phyloP scores from a whole-genome alignment of 1,140 invertebrate genomes.

The Eufriesea mexicana region DNA sequence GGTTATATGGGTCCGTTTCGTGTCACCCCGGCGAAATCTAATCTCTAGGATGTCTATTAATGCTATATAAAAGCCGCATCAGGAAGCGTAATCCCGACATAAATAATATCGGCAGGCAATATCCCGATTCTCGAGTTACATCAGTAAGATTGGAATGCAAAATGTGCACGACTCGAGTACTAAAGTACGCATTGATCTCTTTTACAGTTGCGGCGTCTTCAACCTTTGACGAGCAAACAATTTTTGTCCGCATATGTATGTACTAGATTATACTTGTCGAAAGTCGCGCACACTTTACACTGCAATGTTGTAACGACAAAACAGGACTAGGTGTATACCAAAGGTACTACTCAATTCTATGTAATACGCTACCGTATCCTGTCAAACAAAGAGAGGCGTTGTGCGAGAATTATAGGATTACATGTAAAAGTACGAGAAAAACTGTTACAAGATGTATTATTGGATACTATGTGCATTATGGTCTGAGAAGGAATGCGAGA shows the following conservation, averaged over 20 bases:
- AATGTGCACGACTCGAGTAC: not conserved
- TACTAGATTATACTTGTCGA: not conserved
- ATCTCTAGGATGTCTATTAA: constrained; percentile 59
- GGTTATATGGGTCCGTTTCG: constrained; percentile 9
- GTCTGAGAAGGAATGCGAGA: not conserved
- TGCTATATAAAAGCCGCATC: constrained; percentile 59
- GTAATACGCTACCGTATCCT: constrained; percentile 49
- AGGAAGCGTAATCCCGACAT: constrained; percentile 53
- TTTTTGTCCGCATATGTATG: not conserved
- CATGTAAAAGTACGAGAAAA: not conserved
- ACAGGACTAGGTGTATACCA: constrained; percentile 49
- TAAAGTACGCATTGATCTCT: not conserved
- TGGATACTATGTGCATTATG: not conserved
- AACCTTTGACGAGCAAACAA: not conserved
- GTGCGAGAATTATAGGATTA: constrained; percentile 47
- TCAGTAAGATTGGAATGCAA: constrained; percentile 11
- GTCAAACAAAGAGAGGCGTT: constrained; percentile 43
- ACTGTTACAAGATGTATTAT: constrained; percentile 23
- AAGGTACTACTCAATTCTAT: constrained; percentile 37
- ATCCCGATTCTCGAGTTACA: constrained; percentile 41
- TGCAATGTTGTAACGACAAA: constrained; percentile 37
- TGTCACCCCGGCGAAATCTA: constrained; percentile 32
- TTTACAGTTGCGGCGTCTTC: not conserved
- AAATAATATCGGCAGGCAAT: constrained; percentile 38
- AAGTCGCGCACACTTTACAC: constrained; percentile 1